phyloP scores from a whole-genome alignment of 2,888 invertebrate species.

The Dryobota labecula region DNA sequence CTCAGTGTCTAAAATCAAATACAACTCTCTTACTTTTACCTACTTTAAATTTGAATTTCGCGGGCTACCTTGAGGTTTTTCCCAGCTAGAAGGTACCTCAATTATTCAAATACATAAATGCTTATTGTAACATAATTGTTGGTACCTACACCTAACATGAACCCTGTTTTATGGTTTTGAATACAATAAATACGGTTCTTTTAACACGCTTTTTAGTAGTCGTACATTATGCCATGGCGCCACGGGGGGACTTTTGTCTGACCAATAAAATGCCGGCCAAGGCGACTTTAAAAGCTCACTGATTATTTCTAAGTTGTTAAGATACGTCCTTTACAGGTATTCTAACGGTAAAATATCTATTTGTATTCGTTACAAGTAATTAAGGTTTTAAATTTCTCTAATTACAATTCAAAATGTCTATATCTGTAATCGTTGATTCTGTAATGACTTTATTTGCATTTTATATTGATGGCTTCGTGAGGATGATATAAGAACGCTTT shows the following conservation, averaged over 20 bases:
- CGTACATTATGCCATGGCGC: conserved; percentile 35
- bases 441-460: conserved; percentile 49
- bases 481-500: neutral
- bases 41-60: no score
- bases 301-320: conserved; percentile 49
- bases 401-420: conserved; percentile 37
- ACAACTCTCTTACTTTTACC: no score
- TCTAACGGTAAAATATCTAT: conserved; percentile 51
- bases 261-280: conserved; percentile 23
- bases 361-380: conserved; percentile 36
- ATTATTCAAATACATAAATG: neutral
- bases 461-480: conserved; percentile 20
- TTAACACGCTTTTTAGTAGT: conserved; percentile 13
- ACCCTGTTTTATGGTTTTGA: neutral
- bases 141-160: neutral
- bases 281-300: conserved; percentile 35
- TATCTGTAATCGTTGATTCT: conserved; percentile 16
- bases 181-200: neutral
- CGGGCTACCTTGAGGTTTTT: no score
- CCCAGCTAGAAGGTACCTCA: no score
- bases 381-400: conserved; percentile 48
- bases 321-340: conserved; percentile 52
- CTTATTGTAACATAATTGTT: neutral
- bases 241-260: conserved; percentile 15
- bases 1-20: no score